phyloP scores from a whole-genome alignment of 2,888 invertebrate genomes.

The Halocaridina rubra region DNA sequence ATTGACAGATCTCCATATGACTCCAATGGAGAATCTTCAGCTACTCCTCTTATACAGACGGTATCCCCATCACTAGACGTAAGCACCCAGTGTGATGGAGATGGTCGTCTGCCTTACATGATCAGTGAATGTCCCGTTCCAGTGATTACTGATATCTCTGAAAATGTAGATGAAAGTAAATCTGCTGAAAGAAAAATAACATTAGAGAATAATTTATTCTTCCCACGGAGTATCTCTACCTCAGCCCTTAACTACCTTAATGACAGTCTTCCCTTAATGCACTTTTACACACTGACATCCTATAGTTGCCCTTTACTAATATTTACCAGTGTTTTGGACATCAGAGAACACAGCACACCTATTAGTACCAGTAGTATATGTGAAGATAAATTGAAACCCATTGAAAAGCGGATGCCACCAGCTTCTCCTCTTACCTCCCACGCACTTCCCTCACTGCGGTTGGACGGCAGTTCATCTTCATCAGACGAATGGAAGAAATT shows the following conservation, averaged over 20 bases:
- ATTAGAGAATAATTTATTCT: too few species aligned
- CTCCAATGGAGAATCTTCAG: too few species aligned
- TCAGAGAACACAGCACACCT: background rate
- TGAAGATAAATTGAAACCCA: too few species aligned
- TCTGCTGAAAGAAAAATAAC: too few species aligned
- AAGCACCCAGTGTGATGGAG: too few species aligned
- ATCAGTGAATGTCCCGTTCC: too few species aligned
- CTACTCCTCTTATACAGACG: too few species aligned
- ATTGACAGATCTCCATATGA: too few species aligned
- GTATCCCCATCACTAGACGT: too few species aligned
- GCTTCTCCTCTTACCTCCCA: background rate
- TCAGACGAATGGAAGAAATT: conserved; percentile 24
- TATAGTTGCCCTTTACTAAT: conserved; percentile 51
- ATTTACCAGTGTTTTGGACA: conserved; percentile 31
- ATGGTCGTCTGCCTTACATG: too few species aligned
- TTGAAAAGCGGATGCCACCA: background rate
- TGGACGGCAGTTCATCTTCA: conserved; percentile 9
- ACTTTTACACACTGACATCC: background rate
- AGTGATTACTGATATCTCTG: too few species aligned
- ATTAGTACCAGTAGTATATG: background rate
- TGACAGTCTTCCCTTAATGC: conserved; percentile 22
- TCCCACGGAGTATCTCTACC: conserved; percentile 5
- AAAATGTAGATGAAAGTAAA: too few species aligned
- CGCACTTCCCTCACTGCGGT: background rate
- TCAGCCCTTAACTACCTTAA: conserved; percentile 23